phyloP scores from a whole-genome alignment of 2,888 invertebrate genomes.

The Nymphalis urticae region DNA sequence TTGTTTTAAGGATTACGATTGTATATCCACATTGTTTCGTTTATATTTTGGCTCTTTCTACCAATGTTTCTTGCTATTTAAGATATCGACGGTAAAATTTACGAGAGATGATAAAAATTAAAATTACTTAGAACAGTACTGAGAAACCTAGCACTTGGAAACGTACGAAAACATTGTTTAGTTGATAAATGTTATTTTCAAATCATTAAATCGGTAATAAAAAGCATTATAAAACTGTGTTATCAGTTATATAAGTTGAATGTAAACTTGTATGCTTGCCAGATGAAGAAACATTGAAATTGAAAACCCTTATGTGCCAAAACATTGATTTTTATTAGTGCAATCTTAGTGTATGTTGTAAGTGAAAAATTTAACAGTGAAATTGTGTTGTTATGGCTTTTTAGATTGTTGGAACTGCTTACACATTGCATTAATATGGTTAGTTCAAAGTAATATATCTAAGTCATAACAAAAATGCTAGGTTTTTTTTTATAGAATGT shows the following conservation, averaged over 20 bases:
- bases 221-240: slow-evolving; percentile 66
- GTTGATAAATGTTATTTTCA: slow-evolving; percentile 22
- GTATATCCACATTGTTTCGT: slow-evolving; percentile 47
- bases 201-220: slow-evolving; percentile 47
- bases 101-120: neutral
- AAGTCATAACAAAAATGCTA: neutral
- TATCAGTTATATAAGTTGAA: slow-evolving; percentile 73
- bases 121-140: neutral
- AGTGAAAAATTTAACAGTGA: neutral
- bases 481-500: too few species aligned
- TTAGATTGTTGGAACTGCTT: neutral
- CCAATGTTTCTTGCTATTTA: neutral
- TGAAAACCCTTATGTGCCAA: slow-evolving; percentile 40
- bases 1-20: slow-evolving; percentile 60
- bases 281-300: slow-evolving; percentile 42
- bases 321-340: slow-evolving; percentile 34
- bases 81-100: neutral
- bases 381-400: slow-evolving; percentile 1
- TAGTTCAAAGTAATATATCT: neutral
- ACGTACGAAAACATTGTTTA: neutral
- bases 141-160: neutral
- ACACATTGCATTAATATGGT: neutral
- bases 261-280: slow-evolving; percentile 55
- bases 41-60: slow-evolving; percentile 7
- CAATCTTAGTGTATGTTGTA: slow-evolving; percentile 8